A percentile compares a stretch with the other conserved stretches of the same genome.
phyloP scores from a whole-genome alignment of 2,113 vertebrate genomes.

The Semnornis frantzii region DNA sequence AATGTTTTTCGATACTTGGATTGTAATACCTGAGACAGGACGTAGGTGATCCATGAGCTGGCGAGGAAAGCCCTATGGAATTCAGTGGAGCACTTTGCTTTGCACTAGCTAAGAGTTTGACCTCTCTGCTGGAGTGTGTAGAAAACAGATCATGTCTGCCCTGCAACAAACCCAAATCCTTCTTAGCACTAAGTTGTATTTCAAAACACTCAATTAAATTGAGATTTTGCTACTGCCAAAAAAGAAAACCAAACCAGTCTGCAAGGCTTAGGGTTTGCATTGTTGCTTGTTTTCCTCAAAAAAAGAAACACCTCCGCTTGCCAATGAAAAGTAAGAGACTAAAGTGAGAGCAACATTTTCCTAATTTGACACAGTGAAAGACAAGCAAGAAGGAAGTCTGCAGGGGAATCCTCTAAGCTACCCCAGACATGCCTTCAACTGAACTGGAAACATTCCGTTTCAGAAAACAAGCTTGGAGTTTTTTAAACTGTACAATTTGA shows the following conservation, averaged over 20 bases:
- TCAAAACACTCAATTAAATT: neutral
- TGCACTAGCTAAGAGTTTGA: neutral
- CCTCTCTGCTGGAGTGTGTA: neutral
- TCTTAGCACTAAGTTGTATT: neutral
- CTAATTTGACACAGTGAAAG: neutral
- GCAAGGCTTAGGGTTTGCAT: neutral
- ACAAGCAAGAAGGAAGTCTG: neutral
- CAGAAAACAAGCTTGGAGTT: neutral
- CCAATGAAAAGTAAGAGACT: neutral
- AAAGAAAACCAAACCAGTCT: neutral
- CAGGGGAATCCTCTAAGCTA: neutral
- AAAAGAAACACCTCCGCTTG: neutral
- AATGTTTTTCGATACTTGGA: neutral
- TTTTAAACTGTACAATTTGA: neutral
- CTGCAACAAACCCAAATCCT: neutral
- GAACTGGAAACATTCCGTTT: neutral
- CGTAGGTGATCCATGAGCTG: neutral
- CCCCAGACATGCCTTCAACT: neutral
- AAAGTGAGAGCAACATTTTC: neutral
- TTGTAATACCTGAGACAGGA: neutral
- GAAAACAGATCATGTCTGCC: neutral
- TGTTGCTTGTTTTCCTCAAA: neutral
- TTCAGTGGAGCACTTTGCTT: neutral
- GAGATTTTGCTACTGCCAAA: neutral
- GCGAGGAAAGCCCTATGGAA: neutral